phyloP scores from a whole-genome alignment of 2,888 invertebrate genomes.

The Anodontia alba region DNA sequence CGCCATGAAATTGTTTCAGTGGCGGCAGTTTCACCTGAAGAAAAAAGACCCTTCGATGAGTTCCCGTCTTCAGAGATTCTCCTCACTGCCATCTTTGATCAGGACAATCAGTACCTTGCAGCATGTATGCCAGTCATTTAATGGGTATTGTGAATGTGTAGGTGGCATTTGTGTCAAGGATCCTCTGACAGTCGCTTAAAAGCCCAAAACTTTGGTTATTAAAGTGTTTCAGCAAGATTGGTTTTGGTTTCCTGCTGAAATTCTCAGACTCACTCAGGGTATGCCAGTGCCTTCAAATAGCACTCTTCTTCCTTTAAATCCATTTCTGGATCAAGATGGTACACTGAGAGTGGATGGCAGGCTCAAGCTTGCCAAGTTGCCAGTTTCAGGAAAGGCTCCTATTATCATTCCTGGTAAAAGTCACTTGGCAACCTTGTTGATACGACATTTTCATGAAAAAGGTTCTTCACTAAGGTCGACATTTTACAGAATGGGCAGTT shows the following conservation, averaged over 20 bases:
- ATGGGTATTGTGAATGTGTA: too few relatives aligned
- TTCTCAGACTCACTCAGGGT: neutral
- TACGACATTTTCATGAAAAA: conserved; percentile 40
- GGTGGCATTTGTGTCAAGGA: too few relatives aligned
- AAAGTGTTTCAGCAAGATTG: conserved; percentile 36
- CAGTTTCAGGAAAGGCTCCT: conserved; percentile 24
- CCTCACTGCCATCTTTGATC: too few relatives aligned
- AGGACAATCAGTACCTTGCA: too few relatives aligned
- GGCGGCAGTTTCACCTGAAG: too few relatives aligned
- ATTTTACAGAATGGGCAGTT: conserved; percentile 57
- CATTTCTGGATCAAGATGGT: conserved; percentile 36
- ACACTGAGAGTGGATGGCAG: conserved; percentile 47
- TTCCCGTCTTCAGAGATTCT: too few relatives aligned
- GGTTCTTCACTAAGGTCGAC: conserved; percentile 56
- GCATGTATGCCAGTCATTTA: too few relatives aligned
- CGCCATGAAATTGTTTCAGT: too few relatives aligned
- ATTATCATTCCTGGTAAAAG: conserved; percentile 28
- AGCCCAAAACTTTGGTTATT: conserved; percentile 17
- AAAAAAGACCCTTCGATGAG: too few relatives aligned
- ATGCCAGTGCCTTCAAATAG: conserved; percentile 28
- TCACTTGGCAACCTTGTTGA: conserved; percentile 45
- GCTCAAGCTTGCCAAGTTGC: neutral
- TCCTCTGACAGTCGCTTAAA: neutral
- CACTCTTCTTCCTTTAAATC: conserved; percentile 30
- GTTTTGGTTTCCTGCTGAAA: too few relatives aligned